Conservation (phyloP, 2,888 invertebrate species). For the Dryococelus australis region DNA sequence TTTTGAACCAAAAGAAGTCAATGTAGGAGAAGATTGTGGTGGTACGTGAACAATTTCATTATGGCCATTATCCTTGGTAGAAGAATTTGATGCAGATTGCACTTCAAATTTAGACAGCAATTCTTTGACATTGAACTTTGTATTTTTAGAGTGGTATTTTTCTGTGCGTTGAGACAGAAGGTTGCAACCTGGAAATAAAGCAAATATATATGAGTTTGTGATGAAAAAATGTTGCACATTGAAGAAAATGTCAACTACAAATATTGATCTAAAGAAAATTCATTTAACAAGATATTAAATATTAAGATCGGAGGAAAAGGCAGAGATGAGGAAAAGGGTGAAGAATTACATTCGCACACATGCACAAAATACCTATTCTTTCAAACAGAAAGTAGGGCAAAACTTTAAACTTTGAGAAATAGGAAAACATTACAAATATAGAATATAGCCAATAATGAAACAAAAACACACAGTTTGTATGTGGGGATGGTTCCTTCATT, state of each 20-base stretch:
- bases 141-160: conserved; percentile 41
- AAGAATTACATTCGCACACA: too few relatives aligned
- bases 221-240: not conserved
- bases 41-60: not conserved
- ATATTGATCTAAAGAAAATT: too few relatives aligned
- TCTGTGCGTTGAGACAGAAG: not conserved
- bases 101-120: conserved; percentile 69
- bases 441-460: not conserved
- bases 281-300: too few relatives aligned
- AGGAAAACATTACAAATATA: too few relatives aligned
- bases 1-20: not conserved
- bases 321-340: too few relatives aligned
- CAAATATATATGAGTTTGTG: not conserved
- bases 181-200: not conserved
- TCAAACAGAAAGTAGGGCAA: too few relatives aligned
- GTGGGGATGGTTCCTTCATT: not conserved
- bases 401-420: too few relatives aligned
- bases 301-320: too few relatives aligned
- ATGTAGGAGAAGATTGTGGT: not conserved
- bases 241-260: too few relatives aligned
- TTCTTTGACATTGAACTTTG: conserved; percentile 67
- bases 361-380: too few relatives aligned
- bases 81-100: conserved; percentile 62
- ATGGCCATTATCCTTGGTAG: conserved; percentile 11
- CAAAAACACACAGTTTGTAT: not conserved